Base-by-base conservation (phyloP, 2,888 invertebrate species). In the Ariolimax columbianus region DNA sequence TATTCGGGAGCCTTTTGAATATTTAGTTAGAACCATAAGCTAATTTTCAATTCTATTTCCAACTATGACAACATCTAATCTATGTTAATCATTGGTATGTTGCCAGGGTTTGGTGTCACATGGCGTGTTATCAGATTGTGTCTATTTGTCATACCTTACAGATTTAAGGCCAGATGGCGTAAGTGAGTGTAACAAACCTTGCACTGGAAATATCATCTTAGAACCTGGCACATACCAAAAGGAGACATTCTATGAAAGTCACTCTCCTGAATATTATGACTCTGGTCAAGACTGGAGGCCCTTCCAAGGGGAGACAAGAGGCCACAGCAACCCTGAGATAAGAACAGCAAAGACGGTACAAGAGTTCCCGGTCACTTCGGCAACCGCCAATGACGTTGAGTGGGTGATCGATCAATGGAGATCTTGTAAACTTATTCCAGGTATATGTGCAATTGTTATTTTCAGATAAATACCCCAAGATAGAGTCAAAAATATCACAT, bases 331-430 rank as follows among this genome's bases (percentile, higher is more conserved):
- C 23, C 30, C 9, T 36, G 36, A 77, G 63, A 26, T 6, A 9
- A 33, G 0, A 19, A 72, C 38, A 7, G 30, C 26, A 40, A 30
- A 36, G 23, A 0, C n/a, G 1, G 55, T 17, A 47, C 33, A 63
- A 23, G 55, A 59, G 1, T 63, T 36, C 47, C 59, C 84, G 1
- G 36, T 51, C 19, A 59, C 73, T 33, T 30, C 72, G 19, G 68
- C 68, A 30, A 26, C n/a, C n/a, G n/a, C 70, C 36, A 81, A 75
- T 55, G 86, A 89, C 47, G 89, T 92, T 23, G 87, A 86, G n/a
- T 92, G 92, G 92, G 89, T 89, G 11, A 77, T 87, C 6, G 87
- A 89, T 7, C 85, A 88, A 36, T 92, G 91, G 90, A 89, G 90
- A 33, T 87, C 89, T 11, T 92, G 92, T 87, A 85, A 75, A 26